A percentile compares a stretch with the other conserved stretches of the same genome.
Evolutionary conservation across 2,888 invertebrate genomes (phyloP).

Genomic region (Mantis religiosa): DNA sequence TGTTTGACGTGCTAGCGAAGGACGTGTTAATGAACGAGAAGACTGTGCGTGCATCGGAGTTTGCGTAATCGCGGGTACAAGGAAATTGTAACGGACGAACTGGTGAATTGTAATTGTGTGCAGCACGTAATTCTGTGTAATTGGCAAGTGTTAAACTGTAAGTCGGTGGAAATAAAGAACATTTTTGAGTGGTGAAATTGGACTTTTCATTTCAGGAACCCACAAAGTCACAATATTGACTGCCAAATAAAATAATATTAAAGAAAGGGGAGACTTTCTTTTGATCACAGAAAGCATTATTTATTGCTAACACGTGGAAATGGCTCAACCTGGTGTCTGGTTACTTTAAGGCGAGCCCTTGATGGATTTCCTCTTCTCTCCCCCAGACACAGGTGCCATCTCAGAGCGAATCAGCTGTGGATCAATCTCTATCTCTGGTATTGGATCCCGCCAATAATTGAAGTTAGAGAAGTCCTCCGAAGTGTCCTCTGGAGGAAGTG

Average conservation of each 20-base stretch:
- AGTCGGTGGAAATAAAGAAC: too few relatives aligned
- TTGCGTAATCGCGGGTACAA: too few relatives aligned
- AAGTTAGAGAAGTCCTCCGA: conserved; percentile 77
- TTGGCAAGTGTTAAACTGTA: too few relatives aligned
- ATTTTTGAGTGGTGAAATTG: too few relatives aligned
- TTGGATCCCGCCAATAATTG: conserved; percentile 89
- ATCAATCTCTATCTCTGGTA: conserved; percentile 51
- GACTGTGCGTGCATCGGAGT: too few relatives aligned
- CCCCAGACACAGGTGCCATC: neutral
- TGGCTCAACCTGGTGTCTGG: neutral
- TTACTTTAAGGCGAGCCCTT: neutral
- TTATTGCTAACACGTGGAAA: neutral
- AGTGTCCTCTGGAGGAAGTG: conserved; percentile 58
- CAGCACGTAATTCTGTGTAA: too few relatives aligned
- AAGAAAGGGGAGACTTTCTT: neutral
- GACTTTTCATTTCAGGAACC: too few relatives aligned
- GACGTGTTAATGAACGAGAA: too few relatives aligned
- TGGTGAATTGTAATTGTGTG: too few relatives aligned
- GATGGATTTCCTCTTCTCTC: neutral
- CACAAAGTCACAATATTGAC: too few relatives aligned
- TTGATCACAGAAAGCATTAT: neutral
- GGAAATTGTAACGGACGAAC: too few relatives aligned
- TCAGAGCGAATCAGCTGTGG: neutral
- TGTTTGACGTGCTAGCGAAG: too few relatives aligned
- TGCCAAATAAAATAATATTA: neutral